phyloP scores from a whole-genome alignment of 2,888 invertebrate genomes.

The Sarcophaga variegata region DNA sequence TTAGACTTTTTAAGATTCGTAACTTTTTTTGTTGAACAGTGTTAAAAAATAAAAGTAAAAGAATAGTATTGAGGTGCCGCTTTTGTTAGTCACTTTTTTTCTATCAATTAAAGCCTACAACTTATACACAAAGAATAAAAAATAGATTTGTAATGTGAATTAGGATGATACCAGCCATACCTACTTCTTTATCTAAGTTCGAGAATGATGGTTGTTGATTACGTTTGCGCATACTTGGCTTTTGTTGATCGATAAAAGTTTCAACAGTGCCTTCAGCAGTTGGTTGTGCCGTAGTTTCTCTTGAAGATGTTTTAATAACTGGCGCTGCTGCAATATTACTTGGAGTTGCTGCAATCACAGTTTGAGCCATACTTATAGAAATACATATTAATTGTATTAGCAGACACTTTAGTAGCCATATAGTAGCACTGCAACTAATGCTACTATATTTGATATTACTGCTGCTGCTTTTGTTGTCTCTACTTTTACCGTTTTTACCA shows the following conservation, averaged over 20 bases:
- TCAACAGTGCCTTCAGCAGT: conserved; percentile 13
- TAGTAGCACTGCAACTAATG: conserved; percentile 7
- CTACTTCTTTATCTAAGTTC: conserved; percentile 81
- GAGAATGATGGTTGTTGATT: conserved; percentile 74
- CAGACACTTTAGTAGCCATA: conserved; percentile 42
- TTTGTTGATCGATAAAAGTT: conserved; percentile 42
- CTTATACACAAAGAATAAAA: background rate
- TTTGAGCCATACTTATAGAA: conserved; percentile 32
- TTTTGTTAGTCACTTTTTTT: background rate
- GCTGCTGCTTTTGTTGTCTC: background rate
- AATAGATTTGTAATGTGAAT: background rate
- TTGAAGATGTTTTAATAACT: conserved; percentile 21
- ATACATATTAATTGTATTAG: conserved; percentile 57
- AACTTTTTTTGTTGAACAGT: background rate
- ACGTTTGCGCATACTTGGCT: conserved; percentile 32
- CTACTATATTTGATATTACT: background rate
- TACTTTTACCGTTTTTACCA: conserved; percentile 54
- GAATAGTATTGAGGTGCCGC: background rate
- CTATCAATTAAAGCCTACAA: background rate
- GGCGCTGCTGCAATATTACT: conserved; percentile 1
- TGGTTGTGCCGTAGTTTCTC: conserved; percentile 3
- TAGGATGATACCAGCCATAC: conserved; percentile 74
- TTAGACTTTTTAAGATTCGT: no score
- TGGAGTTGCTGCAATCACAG: conserved; percentile 4
- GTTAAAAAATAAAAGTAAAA: no score